phyloP scores from a whole-genome alignment of 2,113 vertebrate species.

The Xiphophorus couchianus region DNA sequence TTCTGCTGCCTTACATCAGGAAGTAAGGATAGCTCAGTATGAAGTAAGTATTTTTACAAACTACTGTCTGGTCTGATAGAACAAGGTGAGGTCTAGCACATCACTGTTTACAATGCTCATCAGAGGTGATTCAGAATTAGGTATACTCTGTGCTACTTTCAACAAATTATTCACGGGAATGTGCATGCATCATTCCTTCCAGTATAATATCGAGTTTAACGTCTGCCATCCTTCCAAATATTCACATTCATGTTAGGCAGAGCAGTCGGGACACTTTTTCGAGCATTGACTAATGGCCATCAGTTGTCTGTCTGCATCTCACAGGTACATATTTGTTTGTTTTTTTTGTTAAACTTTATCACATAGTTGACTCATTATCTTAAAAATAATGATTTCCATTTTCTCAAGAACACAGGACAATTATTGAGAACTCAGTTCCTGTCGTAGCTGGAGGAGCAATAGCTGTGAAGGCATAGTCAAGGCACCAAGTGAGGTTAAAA shows the following conservation, averaged over 20 bases:
- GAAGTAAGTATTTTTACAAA: background rate
- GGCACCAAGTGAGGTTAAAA: background rate
- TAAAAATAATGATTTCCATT: background rate
- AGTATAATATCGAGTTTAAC: background rate
- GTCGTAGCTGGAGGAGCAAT: background rate
- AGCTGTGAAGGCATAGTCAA: background rate
- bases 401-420: background rate
- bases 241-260: background rate
- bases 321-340: background rate
- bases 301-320: background rate
- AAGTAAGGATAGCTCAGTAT: background rate
- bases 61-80: no score
- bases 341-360: no score
- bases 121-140: background rate
- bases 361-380: background rate
- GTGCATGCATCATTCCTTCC: background rate
- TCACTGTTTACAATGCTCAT: no score
- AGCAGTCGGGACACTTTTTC: background rate
- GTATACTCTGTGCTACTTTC: background rate
- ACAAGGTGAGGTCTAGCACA: no score
- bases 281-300: background rate
- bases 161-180: background rate
- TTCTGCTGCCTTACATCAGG: background rate
- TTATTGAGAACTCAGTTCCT: background rate
- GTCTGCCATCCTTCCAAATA: background rate